Evolutionary conservation across 1,140 invertebrate species (phyloP).

Genomic region (Gryon sp.): DNA sequence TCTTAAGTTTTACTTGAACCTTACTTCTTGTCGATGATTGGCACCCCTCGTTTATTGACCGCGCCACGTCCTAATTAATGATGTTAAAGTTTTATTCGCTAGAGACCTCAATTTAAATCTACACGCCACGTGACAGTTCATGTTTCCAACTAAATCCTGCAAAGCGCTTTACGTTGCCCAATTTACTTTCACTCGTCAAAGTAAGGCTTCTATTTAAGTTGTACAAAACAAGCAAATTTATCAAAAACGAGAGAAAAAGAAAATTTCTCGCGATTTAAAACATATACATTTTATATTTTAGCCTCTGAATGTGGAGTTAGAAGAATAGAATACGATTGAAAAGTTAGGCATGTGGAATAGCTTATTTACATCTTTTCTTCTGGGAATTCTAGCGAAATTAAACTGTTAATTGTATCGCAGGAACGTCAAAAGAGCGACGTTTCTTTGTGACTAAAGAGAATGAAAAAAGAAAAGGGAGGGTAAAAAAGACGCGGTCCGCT

Average conservation of each 20-base stretch:
- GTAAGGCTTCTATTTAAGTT: background rate
- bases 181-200: background rate
- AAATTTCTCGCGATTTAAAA: no score
- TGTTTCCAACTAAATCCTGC: no score
- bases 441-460: slow-evolving; percentile 24
- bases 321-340: slow-evolving; percentile 18
- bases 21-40: slow-evolving; percentile 64
- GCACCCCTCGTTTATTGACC: no score
- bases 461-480: background rate
- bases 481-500: slow-evolving; percentile 15
- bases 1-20: slow-evolving; percentile 54
- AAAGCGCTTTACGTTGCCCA: background rate
- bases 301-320: no score
- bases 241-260: no score
- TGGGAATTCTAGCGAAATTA: slow-evolving; percentile 11
- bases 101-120: slow-evolving; percentile 56
- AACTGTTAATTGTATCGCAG: slow-evolving; percentile 42
- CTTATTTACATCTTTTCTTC: slow-evolving; percentile 12
- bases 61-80: slow-evolving; percentile 58
- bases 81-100: slow-evolving; percentile 45
- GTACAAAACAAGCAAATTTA: no score
- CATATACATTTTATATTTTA: no score
- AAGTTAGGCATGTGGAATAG: no score
- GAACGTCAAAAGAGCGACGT: slow-evolving; percentile 22
- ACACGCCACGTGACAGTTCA: slow-evolving; percentile 55